Evolutionary conservation across 2,888 invertebrate genomes (phyloP).

Genomic region (Pterostichus niger): DNA sequence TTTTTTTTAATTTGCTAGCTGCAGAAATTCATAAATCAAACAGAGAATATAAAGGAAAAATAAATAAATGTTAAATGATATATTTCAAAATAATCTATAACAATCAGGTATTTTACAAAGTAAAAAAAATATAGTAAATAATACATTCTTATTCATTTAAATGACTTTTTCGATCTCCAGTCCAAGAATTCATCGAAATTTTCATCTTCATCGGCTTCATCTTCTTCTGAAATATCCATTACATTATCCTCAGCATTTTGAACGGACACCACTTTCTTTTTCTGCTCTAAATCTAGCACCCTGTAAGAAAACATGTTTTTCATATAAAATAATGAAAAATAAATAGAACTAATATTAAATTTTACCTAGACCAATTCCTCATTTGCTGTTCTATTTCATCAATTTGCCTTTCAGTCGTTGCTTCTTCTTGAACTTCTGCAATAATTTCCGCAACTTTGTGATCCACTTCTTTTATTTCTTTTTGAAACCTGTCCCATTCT

Average conservation of each 20-base stretch:
- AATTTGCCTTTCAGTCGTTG: slow-evolving; percentile 92
- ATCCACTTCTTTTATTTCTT: slow-evolving; percentile 92
- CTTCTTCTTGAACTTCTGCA: slow-evolving; percentile 95
- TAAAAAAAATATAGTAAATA: slow-evolving; percentile 21
- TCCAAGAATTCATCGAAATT: slow-evolving; percentile 92
- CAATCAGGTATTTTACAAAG: too few relatives aligned
- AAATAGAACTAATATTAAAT: slow-evolving; percentile 11
- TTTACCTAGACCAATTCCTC: slow-evolving; percentile 90
- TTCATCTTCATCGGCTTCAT: slow-evolving; percentile 82
- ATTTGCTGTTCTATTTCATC: slow-evolving; percentile 98
- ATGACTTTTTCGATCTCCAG: slow-evolving; percentile 92
- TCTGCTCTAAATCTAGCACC: slow-evolving; percentile 90
- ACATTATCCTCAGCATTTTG: slow-evolving; percentile 73
- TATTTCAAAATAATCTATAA: too few relatives aligned
- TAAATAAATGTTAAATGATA: too few relatives aligned
- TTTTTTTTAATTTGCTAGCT: too few relatives aligned
- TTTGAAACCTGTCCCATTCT: slow-evolving; percentile 96
- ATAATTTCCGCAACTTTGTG: slow-evolving; percentile 91
- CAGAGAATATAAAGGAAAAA: too few relatives aligned
- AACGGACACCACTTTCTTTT: slow-evolving; percentile 83
- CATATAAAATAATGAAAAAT: background rate
- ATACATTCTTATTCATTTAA: slow-evolving; percentile 70
- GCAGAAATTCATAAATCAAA: too few relatives aligned
- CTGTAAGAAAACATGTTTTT: slow-evolving; percentile 77
- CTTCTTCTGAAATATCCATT: slow-evolving; percentile 79